Evolutionary conservation across 2,888 invertebrate species (phyloP), one percentile per base, ranked within the genome.

Genomic region (Malacosoma neustria): DNA sequence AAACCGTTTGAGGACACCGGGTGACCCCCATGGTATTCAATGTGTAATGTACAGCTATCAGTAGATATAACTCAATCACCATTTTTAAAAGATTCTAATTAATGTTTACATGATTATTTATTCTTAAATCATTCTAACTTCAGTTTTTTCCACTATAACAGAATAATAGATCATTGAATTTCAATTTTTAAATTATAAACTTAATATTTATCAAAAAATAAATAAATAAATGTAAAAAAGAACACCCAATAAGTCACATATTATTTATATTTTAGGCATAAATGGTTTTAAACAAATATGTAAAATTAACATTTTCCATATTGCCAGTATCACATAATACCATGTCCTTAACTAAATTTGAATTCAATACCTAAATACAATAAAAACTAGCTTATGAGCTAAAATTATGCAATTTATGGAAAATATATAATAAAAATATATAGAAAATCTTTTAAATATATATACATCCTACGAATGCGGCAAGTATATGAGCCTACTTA

Each of bases 351-450:
- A 45, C 58, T 67, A 63, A 42, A 51, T 48, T 47, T 51, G 46
- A 48, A 49, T 51, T 57, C 56, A 43, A 49, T 48, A 37, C 53
- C 60, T 64, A 62, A 54, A 54, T 54, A 58, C 55, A 56, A 46
- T 48, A 48, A 61, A 65, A 48, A 50, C 59, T 64, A 68, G 64
- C 40, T 57, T 72, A 74, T 80, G 77, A 57, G 65, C 48, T 73
- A 79, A 77, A 72, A 82, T 79, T 81, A 81, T 80, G 77, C 75
- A 72, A 58, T 72, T 69, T 65, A 70, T 65, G 72, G 68, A 69
- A 72, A 73, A 40, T 40, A 40, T 71, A 74, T 67, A 68, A 73
- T 62, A 74, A 71, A 73, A 69, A 74, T 70, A 75, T 72, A 68
- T 59, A 43, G 54, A 42, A 60, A 55, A 56, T 38, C 45, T 52